Evolutionary conservation across 2,113 vertebrate genomes (phyloP).

Genomic region (Pomatorhinus ruficollis): DNA sequence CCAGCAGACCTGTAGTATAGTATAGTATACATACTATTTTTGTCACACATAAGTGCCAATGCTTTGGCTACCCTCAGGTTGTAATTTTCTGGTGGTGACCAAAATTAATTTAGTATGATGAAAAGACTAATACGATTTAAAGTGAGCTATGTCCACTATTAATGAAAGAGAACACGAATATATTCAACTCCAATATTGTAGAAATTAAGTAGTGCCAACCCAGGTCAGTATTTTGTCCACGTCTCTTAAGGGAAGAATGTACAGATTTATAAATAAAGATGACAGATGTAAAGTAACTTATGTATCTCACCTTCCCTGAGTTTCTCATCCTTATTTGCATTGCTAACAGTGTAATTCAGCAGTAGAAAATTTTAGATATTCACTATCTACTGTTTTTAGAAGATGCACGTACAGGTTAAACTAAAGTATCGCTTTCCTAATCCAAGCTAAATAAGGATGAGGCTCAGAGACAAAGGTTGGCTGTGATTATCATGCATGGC

Average conservation of each 20-base stretch:
- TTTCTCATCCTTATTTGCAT: neutral
- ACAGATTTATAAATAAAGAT: neutral
- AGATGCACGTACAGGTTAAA: neutral
- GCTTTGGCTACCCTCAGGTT: neutral
- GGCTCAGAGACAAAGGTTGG: neutral
- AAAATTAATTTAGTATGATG: neutral
- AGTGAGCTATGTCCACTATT: neutral
- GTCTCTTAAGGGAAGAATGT: neutral
- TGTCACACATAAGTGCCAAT: rapidly evolving
- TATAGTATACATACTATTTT: neutral
- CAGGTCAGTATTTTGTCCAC: neutral
- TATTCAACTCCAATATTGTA: neutral
- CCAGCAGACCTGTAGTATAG: neutral
- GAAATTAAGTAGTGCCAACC: neutral
- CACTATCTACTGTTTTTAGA: neutral
- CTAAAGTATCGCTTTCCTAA: neutral
- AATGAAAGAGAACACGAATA: neutral
- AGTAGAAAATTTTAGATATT: neutral
- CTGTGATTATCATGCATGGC: neutral
- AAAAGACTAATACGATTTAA: neutral
- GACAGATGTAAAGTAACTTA: neutral
- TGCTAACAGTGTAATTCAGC: neutral
- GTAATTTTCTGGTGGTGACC: neutral
- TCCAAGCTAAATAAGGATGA: neutral
- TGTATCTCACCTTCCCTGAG: neutral